These are phyloP conservation scores for Cephus pygmeus DNA, from an alignment of 2,888 invertebrate species.

Conservation along the genomic window DNA sequence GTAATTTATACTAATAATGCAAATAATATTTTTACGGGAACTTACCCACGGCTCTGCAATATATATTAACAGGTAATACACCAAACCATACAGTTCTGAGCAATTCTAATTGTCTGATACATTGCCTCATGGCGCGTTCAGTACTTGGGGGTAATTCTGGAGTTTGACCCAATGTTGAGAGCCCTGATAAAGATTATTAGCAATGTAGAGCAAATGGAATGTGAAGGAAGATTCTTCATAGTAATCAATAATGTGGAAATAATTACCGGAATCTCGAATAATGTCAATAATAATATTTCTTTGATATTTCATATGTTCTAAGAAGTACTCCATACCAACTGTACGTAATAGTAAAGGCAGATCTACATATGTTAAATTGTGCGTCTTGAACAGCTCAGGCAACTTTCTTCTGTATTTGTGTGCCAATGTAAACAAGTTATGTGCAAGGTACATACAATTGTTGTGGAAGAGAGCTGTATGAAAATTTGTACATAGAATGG, in stretches of 20 bases:
- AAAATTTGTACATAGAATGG: conserved; percentile 17
- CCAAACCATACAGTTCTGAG: conserved; percentile 90
- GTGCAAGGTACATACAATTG: conserved; percentile 89
- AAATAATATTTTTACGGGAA: conserved; percentile 36
- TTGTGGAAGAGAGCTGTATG: conserved; percentile 85
- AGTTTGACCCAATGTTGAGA: conserved; percentile 64
- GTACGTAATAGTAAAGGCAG: conserved; percentile 75
- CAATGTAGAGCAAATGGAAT: conserved; percentile 42
- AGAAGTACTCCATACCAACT: conserved; percentile 77
- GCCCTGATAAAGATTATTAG: conserved; percentile 61
- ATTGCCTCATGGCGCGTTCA: conserved; percentile 83
- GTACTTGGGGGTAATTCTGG: conserved; percentile 73
- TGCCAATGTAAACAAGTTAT: conserved; percentile 76
- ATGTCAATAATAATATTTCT: conserved; percentile 80
- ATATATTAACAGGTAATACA: conserved; percentile 82
- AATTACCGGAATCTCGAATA: conserved; percentile 77
- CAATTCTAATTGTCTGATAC: conserved; percentile 84
- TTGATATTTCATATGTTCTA: conserved; percentile 81
- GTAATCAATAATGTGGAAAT: background rate
- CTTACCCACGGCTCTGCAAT: conserved; percentile 76
- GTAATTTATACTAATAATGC: conserved; percentile 50
- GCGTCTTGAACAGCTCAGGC: conserved; percentile 69
- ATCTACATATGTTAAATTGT: conserved; percentile 76
- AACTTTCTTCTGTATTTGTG: conserved; percentile 76
- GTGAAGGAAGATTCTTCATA: background rate